Conservation (phyloP, 2,113 vertebrate genomes). For the Hiodon tergisus region DNA sequence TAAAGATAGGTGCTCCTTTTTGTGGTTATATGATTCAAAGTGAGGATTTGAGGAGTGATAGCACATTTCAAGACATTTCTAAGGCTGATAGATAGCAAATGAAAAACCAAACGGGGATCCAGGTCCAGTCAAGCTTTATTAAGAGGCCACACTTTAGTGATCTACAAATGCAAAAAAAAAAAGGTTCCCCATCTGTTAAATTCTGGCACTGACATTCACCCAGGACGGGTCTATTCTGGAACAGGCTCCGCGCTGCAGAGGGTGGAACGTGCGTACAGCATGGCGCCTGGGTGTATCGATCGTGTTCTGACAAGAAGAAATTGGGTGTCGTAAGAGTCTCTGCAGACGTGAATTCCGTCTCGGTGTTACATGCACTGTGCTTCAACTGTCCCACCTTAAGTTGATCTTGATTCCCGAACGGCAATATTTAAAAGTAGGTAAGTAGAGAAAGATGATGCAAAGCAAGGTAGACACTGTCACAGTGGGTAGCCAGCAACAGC, state of each 20-base stretch:
- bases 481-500: background rate
- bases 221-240: background rate
- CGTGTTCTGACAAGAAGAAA: background rate
- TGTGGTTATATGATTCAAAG: background rate
- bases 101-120: background rate
- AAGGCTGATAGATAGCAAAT: background rate
- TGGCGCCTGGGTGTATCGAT: too few species aligned
- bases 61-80: background rate
- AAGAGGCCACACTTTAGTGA: background rate
- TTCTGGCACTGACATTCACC: background rate
- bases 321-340: background rate
- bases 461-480: constrained; percentile 6
- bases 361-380: background rate
- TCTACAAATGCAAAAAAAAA: background rate
- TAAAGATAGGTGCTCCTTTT: background rate
- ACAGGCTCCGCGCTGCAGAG: too few species aligned
- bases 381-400: background rate
- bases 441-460: background rate
- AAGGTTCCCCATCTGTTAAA: background rate
- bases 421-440: background rate
- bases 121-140: constrained; percentile 10
- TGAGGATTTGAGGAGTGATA: background rate
- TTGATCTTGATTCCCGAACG: background rate
- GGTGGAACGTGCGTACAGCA: too few species aligned
- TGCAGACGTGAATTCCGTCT: background rate